These are phyloP conservation scores for Scaptomyza tumidula DNA, from an alignment of 2,888 invertebrate genomes.

Conservation along the genomic window DNA sequence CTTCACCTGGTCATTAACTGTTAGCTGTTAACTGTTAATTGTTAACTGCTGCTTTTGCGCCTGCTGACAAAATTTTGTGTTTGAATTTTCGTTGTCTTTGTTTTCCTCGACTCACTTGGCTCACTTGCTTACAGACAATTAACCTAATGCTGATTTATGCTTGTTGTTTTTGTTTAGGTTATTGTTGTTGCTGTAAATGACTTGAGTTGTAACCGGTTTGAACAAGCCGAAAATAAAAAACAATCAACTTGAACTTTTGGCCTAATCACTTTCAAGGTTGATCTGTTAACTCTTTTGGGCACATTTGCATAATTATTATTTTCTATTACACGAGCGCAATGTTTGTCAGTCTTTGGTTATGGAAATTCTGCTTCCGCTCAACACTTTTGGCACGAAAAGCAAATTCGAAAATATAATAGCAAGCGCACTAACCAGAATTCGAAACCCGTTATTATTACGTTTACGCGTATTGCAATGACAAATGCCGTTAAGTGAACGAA, in stretches of 20 bases:
- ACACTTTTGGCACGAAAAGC: constrained; percentile 12
- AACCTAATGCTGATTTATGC: constrained; percentile 28
- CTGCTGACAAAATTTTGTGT: constrained; percentile 35
- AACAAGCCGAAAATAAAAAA: constrained; percentile 33
- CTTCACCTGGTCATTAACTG: constrained; percentile 50
- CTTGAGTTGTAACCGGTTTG: constrained; percentile 62
- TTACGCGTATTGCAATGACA: constrained; percentile 13
- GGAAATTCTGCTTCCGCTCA: constrained; percentile 19
- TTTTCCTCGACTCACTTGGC: constrained; percentile 15
- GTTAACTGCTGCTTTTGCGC: constrained; percentile 10
- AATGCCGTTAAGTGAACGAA: constrained; percentile 33
- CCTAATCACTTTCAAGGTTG: constrained; percentile 27
- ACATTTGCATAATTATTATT: constrained; percentile 3
- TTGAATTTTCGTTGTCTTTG: constrained; percentile 5
- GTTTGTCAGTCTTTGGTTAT: constrained; percentile 9
- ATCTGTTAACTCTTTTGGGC: not conserved
- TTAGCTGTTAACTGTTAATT: constrained; percentile 15
- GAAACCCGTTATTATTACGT: constrained; percentile 45
- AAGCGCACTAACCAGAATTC: not conserved
- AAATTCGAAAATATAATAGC: constrained; percentile 8
- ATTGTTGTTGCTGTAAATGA: constrained; percentile 27
- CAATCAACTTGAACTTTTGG: constrained; percentile 38
- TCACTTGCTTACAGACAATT: constrained; percentile 35
- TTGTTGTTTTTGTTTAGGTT: constrained; percentile 21
- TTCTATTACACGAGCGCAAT: constrained; percentile 6